phyloP scores from a whole-genome alignment of 2,113 vertebrate genomes.

The Leptobrachium ailaonicum region DNA sequence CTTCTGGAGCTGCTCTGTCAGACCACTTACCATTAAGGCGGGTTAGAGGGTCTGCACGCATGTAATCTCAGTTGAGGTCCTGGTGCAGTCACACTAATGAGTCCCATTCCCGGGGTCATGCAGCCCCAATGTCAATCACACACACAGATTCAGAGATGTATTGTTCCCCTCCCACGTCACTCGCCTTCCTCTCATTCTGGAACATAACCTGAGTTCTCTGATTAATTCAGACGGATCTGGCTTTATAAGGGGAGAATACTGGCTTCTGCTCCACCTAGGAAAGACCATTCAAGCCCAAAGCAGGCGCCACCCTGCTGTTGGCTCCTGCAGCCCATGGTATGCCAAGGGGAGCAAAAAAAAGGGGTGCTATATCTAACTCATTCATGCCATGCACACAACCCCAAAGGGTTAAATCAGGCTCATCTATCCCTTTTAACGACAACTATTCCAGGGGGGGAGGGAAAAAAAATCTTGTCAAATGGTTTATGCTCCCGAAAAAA shows the following conservation, averaged over 20 bases:
- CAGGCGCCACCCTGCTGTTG: slow-evolving; percentile 6
- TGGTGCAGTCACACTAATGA: slow-evolving; percentile 78
- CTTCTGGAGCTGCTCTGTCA: background rate
- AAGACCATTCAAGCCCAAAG: slow-evolving; percentile 54
- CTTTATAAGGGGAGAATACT: slow-evolving; percentile 76
- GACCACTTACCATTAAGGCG: slow-evolving; percentile 60
- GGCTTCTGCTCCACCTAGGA: slow-evolving; percentile 71
- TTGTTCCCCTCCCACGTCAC: slow-evolving; percentile 79
- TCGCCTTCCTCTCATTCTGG: slow-evolving; percentile 75
- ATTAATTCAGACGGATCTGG: slow-evolving; percentile 80
- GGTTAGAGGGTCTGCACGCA: slow-evolving; percentile 74
- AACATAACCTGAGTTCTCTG: slow-evolving; percentile 79
- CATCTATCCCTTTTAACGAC: no score
- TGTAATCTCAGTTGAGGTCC: slow-evolving; percentile 79
- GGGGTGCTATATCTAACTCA: background rate
- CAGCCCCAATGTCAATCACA: slow-evolving; percentile 83
- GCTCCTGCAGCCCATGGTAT: background rate
- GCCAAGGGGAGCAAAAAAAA: no score
- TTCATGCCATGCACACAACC: background rate
- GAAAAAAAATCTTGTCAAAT: no score
- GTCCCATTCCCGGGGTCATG: slow-evolving; percentile 76
- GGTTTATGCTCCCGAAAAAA: no score
- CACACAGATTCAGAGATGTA: slow-evolving; percentile 81
- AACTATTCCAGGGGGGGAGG: no score
- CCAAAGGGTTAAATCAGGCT: background rate